Conservation (phyloP, 2,113 vertebrate genomes). For the Loxodonta africana region DNA sequence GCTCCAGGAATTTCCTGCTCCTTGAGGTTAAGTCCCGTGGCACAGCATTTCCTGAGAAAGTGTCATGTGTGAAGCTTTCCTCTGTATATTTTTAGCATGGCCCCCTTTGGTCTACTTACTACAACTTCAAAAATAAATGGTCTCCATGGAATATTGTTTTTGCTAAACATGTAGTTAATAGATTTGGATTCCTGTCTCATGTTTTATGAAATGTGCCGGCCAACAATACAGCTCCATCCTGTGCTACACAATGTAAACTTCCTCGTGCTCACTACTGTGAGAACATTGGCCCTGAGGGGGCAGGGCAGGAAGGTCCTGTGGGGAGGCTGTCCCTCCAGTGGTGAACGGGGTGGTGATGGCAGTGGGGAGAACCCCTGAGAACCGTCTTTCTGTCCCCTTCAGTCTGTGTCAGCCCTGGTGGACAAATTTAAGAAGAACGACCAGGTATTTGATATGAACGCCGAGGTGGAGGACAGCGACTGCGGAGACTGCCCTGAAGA, state of each 20-base stretch:
- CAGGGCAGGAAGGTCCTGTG: background rate
- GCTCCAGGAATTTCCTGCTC: constrained; percentile 75
- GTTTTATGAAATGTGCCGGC: constrained; percentile 57
- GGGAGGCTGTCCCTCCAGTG: background rate
- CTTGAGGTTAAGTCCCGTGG: constrained; percentile 68
- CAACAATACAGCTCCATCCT: constrained; percentile 56
- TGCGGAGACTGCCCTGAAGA: constrained; percentile 80
- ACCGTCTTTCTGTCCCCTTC: constrained; percentile 27
- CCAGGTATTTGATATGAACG: constrained; percentile 93
- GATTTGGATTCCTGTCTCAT: constrained; percentile 55
- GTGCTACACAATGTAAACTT: constrained; percentile 50
- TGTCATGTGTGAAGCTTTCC: constrained; percentile 65
- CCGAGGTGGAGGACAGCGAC: constrained; percentile 85
- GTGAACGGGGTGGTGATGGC: too few relatives aligned
- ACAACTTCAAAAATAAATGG: constrained; percentile 71
- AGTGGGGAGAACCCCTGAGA: background rate
- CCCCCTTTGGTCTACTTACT: constrained; percentile 72
- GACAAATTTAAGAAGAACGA: constrained; percentile 94
- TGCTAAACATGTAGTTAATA: constrained; percentile 72
- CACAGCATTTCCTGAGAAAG: constrained; percentile 78
- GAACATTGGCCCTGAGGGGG: background rate
- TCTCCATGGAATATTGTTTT: constrained; percentile 73
- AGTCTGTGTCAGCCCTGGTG: constrained; percentile 93
- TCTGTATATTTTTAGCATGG: constrained; percentile 77
- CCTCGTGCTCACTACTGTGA: background rate